These are phyloP conservation scores for Synodontis membranacea DNA, from an alignment of 2,113 vertebrate genomes.

Conservation along the genomic window DNA sequence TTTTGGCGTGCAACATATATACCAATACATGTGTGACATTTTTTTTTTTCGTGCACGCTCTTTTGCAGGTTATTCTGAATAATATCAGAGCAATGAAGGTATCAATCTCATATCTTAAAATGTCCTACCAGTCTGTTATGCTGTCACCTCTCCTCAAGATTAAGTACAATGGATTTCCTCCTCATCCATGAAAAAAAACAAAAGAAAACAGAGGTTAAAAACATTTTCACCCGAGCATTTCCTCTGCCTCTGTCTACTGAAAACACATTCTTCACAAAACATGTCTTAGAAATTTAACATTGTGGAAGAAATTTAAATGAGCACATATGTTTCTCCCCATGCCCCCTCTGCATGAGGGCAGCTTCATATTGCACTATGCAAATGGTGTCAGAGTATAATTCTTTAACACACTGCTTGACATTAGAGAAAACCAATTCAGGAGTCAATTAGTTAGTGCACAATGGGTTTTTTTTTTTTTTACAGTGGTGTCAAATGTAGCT, in stretches of 20 bases:
- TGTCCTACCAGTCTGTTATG: constrained; percentile 3
- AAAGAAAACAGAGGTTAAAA: constrained; percentile 16
- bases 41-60: not conserved
- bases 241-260: constrained; percentile 7
- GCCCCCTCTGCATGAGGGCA: constrained; percentile 5
- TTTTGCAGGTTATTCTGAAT: constrained; percentile 10
- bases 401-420: constrained; percentile 51
- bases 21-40: not conserved
- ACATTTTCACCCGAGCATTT: not conserved
- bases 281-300: no score
- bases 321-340: constrained; percentile 23
- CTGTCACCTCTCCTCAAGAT: constrained; percentile 13
- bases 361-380: constrained; percentile 39
- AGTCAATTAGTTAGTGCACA: constrained; percentile 45
- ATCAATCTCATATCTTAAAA: constrained; percentile 46
- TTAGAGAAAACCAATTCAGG: constrained; percentile 46
- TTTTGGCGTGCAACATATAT: no score
- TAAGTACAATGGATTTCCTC: constrained; percentile 14
- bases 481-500: constrained; percentile 38
- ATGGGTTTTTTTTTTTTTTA: constrained; percentile 33
- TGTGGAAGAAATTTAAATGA: constrained; percentile 41
- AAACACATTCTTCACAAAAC: constrained; percentile 36
- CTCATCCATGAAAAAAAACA: not conserved
- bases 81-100: constrained; percentile 21
- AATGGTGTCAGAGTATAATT: constrained; percentile 41